phyloP scores from a whole-genome alignment of 2,888 invertebrate species.

The Augochlorella aurata region DNA sequence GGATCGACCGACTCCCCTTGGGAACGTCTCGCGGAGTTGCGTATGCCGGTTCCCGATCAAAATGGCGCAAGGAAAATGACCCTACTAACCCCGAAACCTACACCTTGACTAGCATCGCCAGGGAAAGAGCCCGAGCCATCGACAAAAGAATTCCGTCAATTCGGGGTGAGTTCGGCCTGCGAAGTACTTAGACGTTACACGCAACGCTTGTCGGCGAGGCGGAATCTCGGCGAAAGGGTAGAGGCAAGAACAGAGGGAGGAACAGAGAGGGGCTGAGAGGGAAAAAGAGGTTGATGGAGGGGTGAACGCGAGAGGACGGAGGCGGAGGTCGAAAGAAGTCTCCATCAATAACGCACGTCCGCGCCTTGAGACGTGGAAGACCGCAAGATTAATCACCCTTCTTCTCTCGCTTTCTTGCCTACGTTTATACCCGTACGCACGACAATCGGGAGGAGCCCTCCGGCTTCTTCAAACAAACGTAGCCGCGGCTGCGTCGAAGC shows the following conservation, averaged over 20 bases:
- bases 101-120: constrained; percentile 33
- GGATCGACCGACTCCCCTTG: not conserved
- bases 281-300: constrained; percentile 28
- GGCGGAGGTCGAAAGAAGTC: constrained; percentile 79
- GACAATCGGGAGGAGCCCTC: constrained; percentile 74
- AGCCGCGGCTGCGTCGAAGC: constrained; percentile 65
- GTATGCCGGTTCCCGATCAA: constrained; percentile 25
- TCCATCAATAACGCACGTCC: constrained; percentile 82
- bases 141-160: constrained; percentile 41
- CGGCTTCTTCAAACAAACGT: constrained; percentile 61
- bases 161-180: constrained; percentile 16
- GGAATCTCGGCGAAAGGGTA: constrained; percentile 29
- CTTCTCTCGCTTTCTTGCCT: constrained; percentile 78
- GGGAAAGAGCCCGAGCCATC: not conserved
- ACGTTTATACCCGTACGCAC: constrained; percentile 74
- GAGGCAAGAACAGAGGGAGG: constrained; percentile 15
- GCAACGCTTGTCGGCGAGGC: constrained; percentile 48
- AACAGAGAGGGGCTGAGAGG: not conserved
- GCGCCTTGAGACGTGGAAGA: constrained; percentile 81
- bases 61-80: constrained; percentile 42
- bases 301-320: constrained; percentile 50
- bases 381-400: constrained; percentile 82
- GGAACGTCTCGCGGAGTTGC: not conserved
- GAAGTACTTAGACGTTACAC: constrained; percentile 57
- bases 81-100: constrained; percentile 40